Conservation (phyloP, 2,797 vertebrate genomes). For the Tapirus indicus region DNA sequence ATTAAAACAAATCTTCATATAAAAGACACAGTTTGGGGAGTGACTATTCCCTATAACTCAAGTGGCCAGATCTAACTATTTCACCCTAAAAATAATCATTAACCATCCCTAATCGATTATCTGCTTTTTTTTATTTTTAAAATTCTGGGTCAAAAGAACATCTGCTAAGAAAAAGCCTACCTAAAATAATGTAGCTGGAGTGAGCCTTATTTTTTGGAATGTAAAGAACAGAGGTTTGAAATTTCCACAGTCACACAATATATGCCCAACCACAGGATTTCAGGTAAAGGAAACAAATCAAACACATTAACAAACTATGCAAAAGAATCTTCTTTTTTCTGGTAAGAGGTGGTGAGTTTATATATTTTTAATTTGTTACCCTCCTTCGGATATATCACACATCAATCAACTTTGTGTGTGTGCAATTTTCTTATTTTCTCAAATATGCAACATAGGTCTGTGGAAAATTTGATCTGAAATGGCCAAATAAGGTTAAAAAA, state of each 20-base stretch:
- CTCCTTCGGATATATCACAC: not conserved
- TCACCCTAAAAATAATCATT: not conserved
- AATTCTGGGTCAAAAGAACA: not conserved
- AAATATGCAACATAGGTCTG: not conserved
- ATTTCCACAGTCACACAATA: not conserved
- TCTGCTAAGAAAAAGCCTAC: not conserved
- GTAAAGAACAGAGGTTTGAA: not conserved
- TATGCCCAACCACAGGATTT: not conserved
- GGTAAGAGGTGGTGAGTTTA: not conserved
- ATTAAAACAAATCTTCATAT: not conserved
- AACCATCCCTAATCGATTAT: not conserved
- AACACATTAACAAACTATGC: not conserved
- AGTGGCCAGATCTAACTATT: not conserved
- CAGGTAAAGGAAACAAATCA: not conserved
- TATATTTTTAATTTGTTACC: not conserved
- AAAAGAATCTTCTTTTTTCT: not conserved
- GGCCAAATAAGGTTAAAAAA: not conserved
- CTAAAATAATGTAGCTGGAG: not conserved
- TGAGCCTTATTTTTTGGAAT: not conserved
- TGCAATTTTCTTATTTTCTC: not conserved
- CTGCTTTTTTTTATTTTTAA: not conserved
- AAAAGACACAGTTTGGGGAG: not conserved
- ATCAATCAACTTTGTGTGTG: not conserved
- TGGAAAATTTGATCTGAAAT: conserved; percentile 61
- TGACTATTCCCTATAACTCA: not conserved